Evolutionary conservation across 1,140 invertebrate genomes (phyloP), one percentile per base, ranked within the genome.

Genomic region (Drosophila ogumai): DNA sequence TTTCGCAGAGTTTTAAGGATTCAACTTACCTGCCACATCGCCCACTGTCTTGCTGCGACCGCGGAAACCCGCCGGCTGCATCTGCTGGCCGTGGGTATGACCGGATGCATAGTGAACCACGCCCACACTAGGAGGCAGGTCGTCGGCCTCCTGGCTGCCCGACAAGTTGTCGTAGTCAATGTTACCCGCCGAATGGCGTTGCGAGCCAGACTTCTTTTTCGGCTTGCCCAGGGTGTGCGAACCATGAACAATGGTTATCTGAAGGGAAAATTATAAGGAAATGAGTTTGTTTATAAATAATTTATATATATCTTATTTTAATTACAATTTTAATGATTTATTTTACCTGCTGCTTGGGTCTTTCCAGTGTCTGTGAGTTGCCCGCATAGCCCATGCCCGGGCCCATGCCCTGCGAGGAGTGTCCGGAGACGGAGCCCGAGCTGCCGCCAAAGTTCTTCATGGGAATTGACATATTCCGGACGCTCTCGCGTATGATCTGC

Each of bases 401-500:
- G 31, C 73, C 47, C 54, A 76, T 76, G 41, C 79, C 84, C 43
- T 92, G 86, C 10, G 90, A 81, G 32, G 86, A 80, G 19, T 88
- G 75, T 10, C 87, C 92, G 47, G 91, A 91, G 12, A 92, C 91
- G 46, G 92, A 92, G 38, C 81, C 85, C 0, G 76, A 86, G 73
- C 93, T 93, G 55, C 92, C 75, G 40, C 93, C 93, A 41, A 95
- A 96, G 79, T 96, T 96, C 36, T 95, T 96, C 68, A 95, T 95
- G 66, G 98, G 97, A 93, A 98, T 97, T 85, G 96, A 98, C 97
- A 98, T 98, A 88, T 98, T 98, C 75, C 97, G 95, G 12, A 98
- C 98, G 63, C 97, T 98, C 93, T 99, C 98, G 61, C 98, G 95
- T 71, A 99, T 99, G 44, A 99, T 99, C 93, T 99, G 98, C 56